A percentile compares a stretch with the other conserved stretches of the same genome.
Conservation (phyloP, 35 echinoderm and acorn worm genomes). For the Lytechinus variegatus region DNA sequence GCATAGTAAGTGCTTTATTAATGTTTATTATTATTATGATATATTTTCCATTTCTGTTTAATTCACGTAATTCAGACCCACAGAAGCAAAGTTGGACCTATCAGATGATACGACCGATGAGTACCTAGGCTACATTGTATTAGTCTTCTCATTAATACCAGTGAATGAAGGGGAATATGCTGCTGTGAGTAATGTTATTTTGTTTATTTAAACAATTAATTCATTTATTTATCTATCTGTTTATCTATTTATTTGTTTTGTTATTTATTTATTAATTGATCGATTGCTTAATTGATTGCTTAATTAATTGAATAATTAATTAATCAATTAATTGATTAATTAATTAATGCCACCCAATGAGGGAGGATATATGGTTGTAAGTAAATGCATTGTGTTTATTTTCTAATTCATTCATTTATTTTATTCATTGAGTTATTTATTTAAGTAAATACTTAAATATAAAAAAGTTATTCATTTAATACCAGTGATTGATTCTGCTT, state of each 20-base stretch:
- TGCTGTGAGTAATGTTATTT: conserved; percentile 15
- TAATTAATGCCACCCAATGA: not conserved
- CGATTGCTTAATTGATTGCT: no score
- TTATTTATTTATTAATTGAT: no score
- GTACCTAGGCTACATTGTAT: conserved; percentile 79
- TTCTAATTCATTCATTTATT: no score
- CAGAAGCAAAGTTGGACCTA: conserved; percentile 73
- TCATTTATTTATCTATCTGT: not conserved
- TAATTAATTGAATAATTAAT: not conserved
- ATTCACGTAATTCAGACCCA: conserved; percentile 33
- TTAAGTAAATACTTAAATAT: no score
- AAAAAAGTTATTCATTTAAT: no score
- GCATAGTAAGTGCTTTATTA: no score
- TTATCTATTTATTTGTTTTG: no score
- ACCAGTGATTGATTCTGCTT: no score
- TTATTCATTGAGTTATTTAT: no score
- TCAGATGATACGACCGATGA: conserved; percentile 61
- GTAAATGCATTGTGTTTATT: no score
- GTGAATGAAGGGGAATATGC: conserved; percentile 50
- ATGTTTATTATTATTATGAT: no score
- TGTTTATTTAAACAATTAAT: not conserved
- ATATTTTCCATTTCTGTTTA: no score
- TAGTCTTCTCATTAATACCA: conserved; percentile 72
- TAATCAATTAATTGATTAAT: not conserved
- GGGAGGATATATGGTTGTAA: not conserved